These are phyloP conservation scores for Rallus crepitans DNA, from an alignment of 2,797 vertebrate genomes.

Conservation along the genomic window DNA sequence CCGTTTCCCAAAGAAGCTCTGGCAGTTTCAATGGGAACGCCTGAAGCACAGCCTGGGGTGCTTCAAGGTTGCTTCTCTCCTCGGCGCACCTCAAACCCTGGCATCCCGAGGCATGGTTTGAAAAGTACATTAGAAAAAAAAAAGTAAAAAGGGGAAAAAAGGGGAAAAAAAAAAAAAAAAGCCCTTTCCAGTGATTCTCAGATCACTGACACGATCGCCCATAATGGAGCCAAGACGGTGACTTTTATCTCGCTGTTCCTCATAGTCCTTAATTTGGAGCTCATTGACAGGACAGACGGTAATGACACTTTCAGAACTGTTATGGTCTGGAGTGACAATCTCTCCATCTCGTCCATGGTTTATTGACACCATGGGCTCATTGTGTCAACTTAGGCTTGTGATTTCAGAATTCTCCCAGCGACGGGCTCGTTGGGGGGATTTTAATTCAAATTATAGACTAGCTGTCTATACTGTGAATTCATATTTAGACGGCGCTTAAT, in stretches of 20 bases:
- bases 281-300: constrained; percentile 75
- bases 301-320: constrained; percentile 78
- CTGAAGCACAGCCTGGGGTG: constrained; percentile 41
- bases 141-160: too few species aligned
- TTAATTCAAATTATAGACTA: constrained; percentile 65
- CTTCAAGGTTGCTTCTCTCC: constrained; percentile 56
- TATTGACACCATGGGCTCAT: constrained; percentile 74
- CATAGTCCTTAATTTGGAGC: constrained; percentile 75
- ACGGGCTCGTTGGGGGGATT: constrained; percentile 44
- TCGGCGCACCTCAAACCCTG: constrained; percentile 26
- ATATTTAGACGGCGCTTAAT: constrained; percentile 49
- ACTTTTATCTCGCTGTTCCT: constrained; percentile 73
- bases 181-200: constrained; percentile 59
- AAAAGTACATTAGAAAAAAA: constrained; percentile 21
- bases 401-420: constrained; percentile 68
- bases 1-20: constrained; percentile 61
- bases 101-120: constrained; percentile 25
- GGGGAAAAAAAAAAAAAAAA: not conserved
- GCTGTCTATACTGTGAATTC: constrained; percentile 50
- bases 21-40: constrained; percentile 59
- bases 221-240: constrained; percentile 69
- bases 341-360: constrained; percentile 68
- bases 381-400: constrained; percentile 74
- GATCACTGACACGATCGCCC: constrained; percentile 68
- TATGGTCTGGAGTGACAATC: constrained; percentile 74